Evolutionary conservation across 2,113 vertebrate species (phyloP).

Genomic region (Thermophis baileyi): DNA sequence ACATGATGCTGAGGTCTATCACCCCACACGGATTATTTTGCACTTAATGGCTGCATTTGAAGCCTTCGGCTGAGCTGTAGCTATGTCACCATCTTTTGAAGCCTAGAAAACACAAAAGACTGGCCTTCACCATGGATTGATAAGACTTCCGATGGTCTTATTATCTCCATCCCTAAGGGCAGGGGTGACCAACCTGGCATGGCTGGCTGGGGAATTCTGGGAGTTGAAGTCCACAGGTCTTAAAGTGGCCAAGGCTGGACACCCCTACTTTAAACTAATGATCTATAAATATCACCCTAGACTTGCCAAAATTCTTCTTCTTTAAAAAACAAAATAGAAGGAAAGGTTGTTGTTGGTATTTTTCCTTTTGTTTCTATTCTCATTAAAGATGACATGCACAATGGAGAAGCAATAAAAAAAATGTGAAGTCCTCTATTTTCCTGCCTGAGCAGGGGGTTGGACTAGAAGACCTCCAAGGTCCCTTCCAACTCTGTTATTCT

Average conservation of each 20-base stretch:
- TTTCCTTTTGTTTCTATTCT: neutral
- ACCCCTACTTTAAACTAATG: neutral
- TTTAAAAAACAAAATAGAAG: neutral
- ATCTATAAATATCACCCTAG: too few species aligned
- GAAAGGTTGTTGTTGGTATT: neutral
- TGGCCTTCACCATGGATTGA: neutral
- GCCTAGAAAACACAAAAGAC: neutral
- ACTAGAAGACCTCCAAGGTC: too few species aligned
- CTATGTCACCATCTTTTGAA: neutral
- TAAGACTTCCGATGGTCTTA: neutral
- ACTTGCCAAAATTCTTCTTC: neutral
- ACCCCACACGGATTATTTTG: neutral
- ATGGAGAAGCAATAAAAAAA: neutral
- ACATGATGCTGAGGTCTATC: neutral
- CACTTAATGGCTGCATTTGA: neutral
- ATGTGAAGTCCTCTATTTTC: neutral
- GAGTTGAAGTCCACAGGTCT: neutral
- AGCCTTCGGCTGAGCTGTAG: neutral
- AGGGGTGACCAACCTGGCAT: neutral
- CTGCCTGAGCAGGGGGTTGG: too few species aligned
- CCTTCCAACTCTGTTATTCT: too few species aligned
- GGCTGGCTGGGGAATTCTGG: neutral
- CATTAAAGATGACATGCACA: neutral
- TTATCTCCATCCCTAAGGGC: neutral
- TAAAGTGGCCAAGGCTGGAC: neutral